These are phyloP conservation scores for Drosophila mauritiana DNA, from an alignment of 1,140 invertebrate species.

Conservation along the genomic window DNA sequence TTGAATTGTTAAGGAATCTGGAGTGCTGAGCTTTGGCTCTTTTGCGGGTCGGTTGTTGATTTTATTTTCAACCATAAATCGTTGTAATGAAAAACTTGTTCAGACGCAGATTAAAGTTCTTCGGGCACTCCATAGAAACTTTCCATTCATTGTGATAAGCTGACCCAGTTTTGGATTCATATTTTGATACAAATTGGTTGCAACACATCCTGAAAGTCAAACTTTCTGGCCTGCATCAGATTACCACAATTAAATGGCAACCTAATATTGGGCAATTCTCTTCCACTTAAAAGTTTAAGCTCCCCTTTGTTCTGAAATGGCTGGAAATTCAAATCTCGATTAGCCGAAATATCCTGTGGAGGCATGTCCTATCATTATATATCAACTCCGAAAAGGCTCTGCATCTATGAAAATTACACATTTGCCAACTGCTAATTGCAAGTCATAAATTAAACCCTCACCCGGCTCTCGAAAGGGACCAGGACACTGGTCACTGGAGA, in stretches of 20 bases:
- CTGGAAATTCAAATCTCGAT: conserved; percentile 23
- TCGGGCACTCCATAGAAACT: background rate
- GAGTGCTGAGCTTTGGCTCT: conserved; percentile 19
- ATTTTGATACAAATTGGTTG: conserved; percentile 4
- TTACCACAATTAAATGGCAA: conserved; percentile 25
- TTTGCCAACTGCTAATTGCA: conserved; percentile 80
- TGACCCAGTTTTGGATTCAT: conserved; percentile 12
- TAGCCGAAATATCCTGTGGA: conserved; percentile 27
- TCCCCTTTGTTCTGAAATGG: conserved; percentile 14
- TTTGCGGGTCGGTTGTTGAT: conserved; percentile 21
- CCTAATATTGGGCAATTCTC: conserved; percentile 27
- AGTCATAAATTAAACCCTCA: conserved; percentile 68
- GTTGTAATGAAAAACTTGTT: conserved; percentile 21
- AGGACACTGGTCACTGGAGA: conserved; percentile 18
- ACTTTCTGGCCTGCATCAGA: conserved; percentile 1
- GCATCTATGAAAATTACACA: conserved; percentile 70
- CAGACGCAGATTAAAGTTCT: conserved; percentile 7
- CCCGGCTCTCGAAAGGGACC: conserved; percentile 21
- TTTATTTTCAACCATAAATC: conserved; percentile 20
- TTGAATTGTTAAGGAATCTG: conserved; percentile 43
- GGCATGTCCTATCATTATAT: conserved; percentile 52
- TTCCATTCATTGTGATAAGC: conserved; percentile 9
- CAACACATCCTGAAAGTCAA: background rate
- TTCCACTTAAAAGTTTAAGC: conserved; percentile 38
- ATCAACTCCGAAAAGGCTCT: conserved; percentile 30